Evolutionary conservation across 1,140 invertebrate species (phyloP), one percentile per base, ranked within the genome.

Genomic region (Maniola jurtina): DNA sequence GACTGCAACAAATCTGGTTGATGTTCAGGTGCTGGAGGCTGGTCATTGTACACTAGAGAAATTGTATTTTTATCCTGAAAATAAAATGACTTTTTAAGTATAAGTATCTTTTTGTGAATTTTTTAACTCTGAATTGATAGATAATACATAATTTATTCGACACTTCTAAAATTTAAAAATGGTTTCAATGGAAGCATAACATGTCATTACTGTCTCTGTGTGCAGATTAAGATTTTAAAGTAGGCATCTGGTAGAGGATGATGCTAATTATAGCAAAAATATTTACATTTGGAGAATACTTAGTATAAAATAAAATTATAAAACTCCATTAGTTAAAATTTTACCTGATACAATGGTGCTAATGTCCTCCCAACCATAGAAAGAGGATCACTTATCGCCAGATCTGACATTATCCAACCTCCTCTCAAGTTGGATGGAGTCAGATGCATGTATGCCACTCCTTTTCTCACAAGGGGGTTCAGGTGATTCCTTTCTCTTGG

Each of bases 1-100:
- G 81, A 80, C 15, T 87, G 80, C 8, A 90, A 57, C 8, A 88
- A 70, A 62, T 90, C 88, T 11, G 86, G 84, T 60, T 88, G 77
- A 64, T 87, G 68, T n/a, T 88, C 85, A 6, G 87, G 92, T 56
- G 94, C 92, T 15, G 96, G 95, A 10, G 94, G 93, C 83, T 97
- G 93, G 81, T 98, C 97, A 85, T 98, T 98, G 88, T 98, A 98
- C 63, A 97, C 89, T 5, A 96, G 76, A 79, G 95, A 93, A 15
- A 95, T 80, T 15, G 78, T 84, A 66, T 89, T 88, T 55, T 85
- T 83, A 66, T 91, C 81, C 74, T 91, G 65, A 64, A 81, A 83
- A 64, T 25, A 52, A 62, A 64, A 38, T 42, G 72, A 48, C 10
- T 5, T 42, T 33, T 57, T 15, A 58, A 14, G 38, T 64, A 55